A percentile compares a stretch with the other conserved stretches of the same genome.
Evolutionary conservation across 2,113 vertebrate species (phyloP).

Genomic region (Chaetura pelagica): DNA sequence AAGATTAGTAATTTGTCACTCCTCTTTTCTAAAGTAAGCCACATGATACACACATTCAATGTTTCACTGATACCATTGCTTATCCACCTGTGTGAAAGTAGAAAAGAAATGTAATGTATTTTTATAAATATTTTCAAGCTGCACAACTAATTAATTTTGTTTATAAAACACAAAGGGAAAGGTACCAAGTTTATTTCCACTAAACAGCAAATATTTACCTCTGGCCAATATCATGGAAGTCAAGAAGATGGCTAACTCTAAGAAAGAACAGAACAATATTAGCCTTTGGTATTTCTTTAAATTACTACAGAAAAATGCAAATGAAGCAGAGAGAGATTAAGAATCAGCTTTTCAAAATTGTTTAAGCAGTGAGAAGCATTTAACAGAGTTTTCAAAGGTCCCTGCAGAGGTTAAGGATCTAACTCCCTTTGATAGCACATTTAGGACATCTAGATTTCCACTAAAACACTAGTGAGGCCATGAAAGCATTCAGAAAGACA

Average conservation of each 20-base stretch:
- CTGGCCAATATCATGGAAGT: neutral
- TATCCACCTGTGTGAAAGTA: neutral
- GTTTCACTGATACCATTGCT: neutral
- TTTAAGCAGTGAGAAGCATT: neutral
- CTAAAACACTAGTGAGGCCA: neutral
- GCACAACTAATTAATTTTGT: neutral
- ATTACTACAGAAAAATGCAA: neutral
- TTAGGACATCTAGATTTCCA: neutral
- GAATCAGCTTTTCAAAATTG: neutral
- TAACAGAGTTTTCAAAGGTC: neutral
- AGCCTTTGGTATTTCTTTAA: neutral
- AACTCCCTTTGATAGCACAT: neutral
- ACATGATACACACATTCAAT: neutral
- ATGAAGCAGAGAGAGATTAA: accelerated
- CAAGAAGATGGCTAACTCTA: neutral
- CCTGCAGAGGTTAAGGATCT: neutral
- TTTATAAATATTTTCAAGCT: neutral
- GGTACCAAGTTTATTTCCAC: neutral
- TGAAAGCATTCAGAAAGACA: neutral
- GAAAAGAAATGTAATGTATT: neutral
- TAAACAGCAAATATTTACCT: neutral
- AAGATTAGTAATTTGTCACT: neutral
- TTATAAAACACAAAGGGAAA: neutral
- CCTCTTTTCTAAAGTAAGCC: neutral
- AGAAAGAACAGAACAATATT: neutral